Conservation (phyloP, 1,140 invertebrate genomes). For the Pomacea maculata region DNA sequence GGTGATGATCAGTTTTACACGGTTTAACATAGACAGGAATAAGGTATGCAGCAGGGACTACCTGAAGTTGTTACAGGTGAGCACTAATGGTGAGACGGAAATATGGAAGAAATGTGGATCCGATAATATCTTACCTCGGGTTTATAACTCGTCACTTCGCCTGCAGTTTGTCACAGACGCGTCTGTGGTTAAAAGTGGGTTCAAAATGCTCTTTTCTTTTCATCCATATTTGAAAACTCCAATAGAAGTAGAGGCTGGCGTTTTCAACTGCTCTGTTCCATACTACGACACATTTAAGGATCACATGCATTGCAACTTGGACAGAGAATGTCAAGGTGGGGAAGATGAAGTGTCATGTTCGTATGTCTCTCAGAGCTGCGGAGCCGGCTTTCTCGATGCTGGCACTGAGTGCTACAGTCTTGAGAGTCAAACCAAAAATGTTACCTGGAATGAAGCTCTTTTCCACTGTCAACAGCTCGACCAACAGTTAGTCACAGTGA, state of each 20-base stretch:
- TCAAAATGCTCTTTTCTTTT: slow-evolving; percentile 15
- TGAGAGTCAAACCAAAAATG: too few relatives aligned
- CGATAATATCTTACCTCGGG: not conserved
- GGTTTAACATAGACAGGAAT: slow-evolving; percentile 2
- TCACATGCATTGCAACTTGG: slow-evolving; percentile 13
- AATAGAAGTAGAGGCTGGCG: not conserved
- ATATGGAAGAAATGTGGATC: not conserved
- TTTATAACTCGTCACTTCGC: not conserved
- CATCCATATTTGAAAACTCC: not conserved
- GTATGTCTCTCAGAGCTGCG: slow-evolving; percentile 5
- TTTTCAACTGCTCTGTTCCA: slow-evolving; percentile 10
- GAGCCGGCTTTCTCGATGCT: not conserved
- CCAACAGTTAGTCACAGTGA: not conserved
- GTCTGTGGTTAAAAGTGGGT: not conserved
- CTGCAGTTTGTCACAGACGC: not conserved
- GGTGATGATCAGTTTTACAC: slow-evolving; percentile 6
- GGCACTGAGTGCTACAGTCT: slow-evolving; percentile 12
- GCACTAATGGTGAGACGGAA: not conserved
- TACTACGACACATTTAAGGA: not conserved
- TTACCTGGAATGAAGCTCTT: slow-evolving; percentile 8
- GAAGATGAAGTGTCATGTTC: slow-evolving; percentile 8
- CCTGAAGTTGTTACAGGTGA: not conserved
- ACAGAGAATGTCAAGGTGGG: not conserved
- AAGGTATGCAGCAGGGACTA: not conserved
- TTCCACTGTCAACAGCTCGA: not conserved